Evolutionary conservation across 2,113 vertebrate genomes (phyloP).

Genomic region (Takifugu bimaculatus): DNA sequence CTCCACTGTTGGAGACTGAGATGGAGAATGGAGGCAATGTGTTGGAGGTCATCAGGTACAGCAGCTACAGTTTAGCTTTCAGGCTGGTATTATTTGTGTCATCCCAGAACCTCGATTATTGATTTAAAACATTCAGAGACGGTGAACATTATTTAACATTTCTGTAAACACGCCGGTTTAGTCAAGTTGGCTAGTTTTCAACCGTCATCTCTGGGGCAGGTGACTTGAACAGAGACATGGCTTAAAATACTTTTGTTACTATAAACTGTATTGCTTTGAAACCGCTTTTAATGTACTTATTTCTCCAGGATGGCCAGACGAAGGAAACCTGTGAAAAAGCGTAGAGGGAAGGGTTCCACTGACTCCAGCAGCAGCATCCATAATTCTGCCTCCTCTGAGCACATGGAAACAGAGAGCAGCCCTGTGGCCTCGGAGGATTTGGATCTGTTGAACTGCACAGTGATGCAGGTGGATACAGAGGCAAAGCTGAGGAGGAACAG

Average conservation of each 20-base stretch:
- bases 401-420: slow-evolving; percentile 43
- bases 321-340: slow-evolving; percentile 83
- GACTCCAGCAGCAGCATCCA: slow-evolving; percentile 74
- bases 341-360: slow-evolving; percentile 63
- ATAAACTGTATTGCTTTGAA: too few species aligned
- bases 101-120: too few species aligned
- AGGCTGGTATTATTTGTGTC: neutral
- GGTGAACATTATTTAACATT: too few species aligned
- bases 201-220: too few species aligned
- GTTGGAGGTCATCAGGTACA: slow-evolving; percentile 93
- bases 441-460: slow-evolving; percentile 37
- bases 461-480: slow-evolving; percentile 39
- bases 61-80: neutral
- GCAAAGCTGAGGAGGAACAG: slow-evolving; percentile 44
- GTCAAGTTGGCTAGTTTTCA: too few species aligned
- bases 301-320: slow-evolving; percentile 83
- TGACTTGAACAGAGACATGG: too few species aligned
- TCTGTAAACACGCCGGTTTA: too few species aligned
- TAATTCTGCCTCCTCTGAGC: slow-evolving; percentile 65
- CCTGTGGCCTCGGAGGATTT: slow-evolving; percentile 21
- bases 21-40: slow-evolving; percentile 70
- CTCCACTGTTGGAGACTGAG: slow-evolving; percentile 59
- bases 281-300: neutral
- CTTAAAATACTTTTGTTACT: too few species aligned
- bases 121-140: too few species aligned